phyloP scores from a whole-genome alignment of 2,113 vertebrate species.

The Semicossyphus pulcher region DNA sequence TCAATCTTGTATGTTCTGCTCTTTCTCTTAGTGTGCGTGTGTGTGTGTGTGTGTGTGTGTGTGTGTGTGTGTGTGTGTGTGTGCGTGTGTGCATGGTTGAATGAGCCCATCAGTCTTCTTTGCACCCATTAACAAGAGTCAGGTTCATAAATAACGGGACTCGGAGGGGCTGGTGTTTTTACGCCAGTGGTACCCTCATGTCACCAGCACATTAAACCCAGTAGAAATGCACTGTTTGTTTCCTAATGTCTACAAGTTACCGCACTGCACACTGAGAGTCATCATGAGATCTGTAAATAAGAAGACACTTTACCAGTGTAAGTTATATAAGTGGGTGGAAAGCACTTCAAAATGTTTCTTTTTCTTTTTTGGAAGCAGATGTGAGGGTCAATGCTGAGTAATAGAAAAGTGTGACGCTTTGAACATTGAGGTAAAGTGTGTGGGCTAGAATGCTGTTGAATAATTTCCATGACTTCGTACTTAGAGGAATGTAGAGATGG shows the following conservation, averaged over 20 bases:
- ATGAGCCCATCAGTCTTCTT: constrained; percentile 74
- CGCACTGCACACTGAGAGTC: neutral
- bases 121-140: constrained; percentile 73
- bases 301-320: neutral
- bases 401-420: neutral
- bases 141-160: constrained; percentile 66
- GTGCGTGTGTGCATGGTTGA: constrained; percentile 23
- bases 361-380: constrained; percentile 33
- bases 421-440: constrained; percentile 22
- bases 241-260: constrained; percentile 13
- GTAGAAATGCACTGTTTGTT: constrained; percentile 21
- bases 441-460: constrained; percentile 25
- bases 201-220: constrained; percentile 33
- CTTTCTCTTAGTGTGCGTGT: neutral
- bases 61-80: constrained; percentile 6
- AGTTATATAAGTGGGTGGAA: constrained; percentile 7
- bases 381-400: constrained; percentile 21
- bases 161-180: constrained; percentile 18
- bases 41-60: constrained; percentile 3
- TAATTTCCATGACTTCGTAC: constrained; percentile 4
- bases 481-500: neutral
- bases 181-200: constrained; percentile 22
- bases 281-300: constrained; percentile 13
- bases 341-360: constrained; percentile 12
- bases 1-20: constrained; percentile 57